A percentile compares a stretch with the other conserved stretches of the same genome.
phyloP scores from a whole-genome alignment of 2,797 vertebrate genomes.

The Sebastes hopkinsi region DNA sequence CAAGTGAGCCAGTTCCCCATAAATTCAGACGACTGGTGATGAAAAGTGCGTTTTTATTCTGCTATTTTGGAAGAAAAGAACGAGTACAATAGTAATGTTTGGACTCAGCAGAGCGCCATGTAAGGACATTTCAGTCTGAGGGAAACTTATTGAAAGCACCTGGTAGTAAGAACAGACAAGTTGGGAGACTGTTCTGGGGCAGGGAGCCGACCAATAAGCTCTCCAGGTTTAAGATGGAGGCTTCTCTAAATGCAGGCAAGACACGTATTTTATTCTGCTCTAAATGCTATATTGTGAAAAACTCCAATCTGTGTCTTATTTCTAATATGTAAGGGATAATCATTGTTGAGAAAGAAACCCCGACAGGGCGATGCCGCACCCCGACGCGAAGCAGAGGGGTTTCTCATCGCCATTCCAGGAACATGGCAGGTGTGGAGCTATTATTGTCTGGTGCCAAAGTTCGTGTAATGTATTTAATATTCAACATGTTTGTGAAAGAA shows the following conservation, averaged over 20 bases:
- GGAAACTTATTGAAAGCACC: constrained; percentile 67
- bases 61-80: constrained; percentile 44
- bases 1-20: constrained; percentile 39
- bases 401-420: too few relatives aligned
- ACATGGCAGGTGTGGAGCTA: too few relatives aligned
- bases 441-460: too few relatives aligned
- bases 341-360: too few relatives aligned
- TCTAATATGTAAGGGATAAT: neutral
- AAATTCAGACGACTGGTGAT: constrained; percentile 44
- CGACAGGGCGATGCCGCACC: too few relatives aligned
- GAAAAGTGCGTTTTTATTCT: constrained; percentile 49
- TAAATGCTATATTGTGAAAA: neutral
- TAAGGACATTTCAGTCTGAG: constrained; percentile 60
- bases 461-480: too few relatives aligned
- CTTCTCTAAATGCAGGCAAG: neutral
- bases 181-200: constrained; percentile 19
- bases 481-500: too few relatives aligned
- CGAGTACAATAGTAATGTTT: constrained; percentile 23
- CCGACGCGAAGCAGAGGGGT: too few relatives aligned
- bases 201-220: neutral
- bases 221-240: neutral
- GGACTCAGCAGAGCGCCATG: constrained; percentile 54
- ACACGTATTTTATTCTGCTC: neutral
- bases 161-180: constrained; percentile 45
- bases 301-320: neutral